Evolutionary conservation across 2,113 vertebrate genomes (phyloP).

Genomic region (Chunga burmeisteri): DNA sequence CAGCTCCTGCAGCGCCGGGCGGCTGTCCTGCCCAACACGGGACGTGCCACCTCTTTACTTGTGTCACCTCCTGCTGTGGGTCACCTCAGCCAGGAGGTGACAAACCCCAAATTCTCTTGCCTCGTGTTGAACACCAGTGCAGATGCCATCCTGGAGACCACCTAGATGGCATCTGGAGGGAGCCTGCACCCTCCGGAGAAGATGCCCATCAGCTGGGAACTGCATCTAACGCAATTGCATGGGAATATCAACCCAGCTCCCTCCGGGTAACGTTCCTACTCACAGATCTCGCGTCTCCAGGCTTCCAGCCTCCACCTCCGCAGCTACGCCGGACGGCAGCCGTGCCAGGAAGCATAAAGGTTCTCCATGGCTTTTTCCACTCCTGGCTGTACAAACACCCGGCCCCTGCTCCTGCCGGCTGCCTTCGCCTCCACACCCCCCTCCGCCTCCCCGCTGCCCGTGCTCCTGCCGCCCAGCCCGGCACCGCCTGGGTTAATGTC

Average conservation of each 20-base stretch:
- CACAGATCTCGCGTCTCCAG: accelerated
- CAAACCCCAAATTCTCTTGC: not conserved
- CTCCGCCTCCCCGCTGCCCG: not conserved
- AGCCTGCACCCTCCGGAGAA: not conserved
- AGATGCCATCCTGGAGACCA: not conserved
- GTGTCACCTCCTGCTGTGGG: not conserved
- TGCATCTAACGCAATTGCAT: accelerated
- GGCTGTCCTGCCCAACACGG: accelerated
- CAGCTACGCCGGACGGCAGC: accelerated
- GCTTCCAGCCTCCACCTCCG: not conserved
- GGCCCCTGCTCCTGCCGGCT: not conserved
- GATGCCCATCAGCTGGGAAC: not conserved
- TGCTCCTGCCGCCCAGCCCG: accelerated
- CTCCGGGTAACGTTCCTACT: not conserved
- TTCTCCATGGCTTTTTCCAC: not conserved
- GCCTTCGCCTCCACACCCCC: not conserved
- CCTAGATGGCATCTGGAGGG: not conserved
- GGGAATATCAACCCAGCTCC: not conserved
- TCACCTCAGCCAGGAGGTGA: not conserved
- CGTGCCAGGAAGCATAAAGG: not conserved
- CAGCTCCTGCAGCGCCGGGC: not conserved
- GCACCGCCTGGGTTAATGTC: not conserved
- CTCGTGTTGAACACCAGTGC: accelerated
- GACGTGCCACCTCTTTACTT: not conserved
- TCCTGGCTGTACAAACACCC: not conserved